Percentiles rank a stretch among this genome's conserved stretches.
phyloP scores from a whole-genome alignment of 2,113 vertebrate species.

The Butorides virescens region DNA sequence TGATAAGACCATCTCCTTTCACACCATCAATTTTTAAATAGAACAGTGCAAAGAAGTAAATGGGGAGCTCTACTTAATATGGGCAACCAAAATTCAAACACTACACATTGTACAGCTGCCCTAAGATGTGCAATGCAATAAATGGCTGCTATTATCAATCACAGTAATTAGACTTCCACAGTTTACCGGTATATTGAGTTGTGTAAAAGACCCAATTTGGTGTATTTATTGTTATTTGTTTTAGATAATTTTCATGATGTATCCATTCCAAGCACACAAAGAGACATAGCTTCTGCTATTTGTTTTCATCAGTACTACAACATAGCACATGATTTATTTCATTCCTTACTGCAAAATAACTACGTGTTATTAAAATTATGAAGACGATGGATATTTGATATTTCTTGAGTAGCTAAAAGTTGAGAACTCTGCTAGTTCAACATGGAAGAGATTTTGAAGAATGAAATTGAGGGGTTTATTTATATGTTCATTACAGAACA shows the following conservation, averaged over 20 bases:
- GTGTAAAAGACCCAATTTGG: not conserved
- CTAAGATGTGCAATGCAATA: not conserved
- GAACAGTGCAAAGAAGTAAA: not conserved
- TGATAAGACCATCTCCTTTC: not conserved
- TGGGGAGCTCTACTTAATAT: not conserved
- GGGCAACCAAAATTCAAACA: not conserved
- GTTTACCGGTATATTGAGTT: not conserved
- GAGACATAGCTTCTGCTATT: not conserved
- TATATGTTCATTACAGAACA: not conserved
- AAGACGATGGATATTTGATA: not conserved
- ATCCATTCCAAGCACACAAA: not conserved
- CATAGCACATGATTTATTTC: not conserved
- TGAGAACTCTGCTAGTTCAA: not conserved
- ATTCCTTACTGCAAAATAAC: not conserved
- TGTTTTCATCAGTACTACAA: not conserved
- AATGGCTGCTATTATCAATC: not conserved
- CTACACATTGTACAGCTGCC: not conserved
- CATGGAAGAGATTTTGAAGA: not conserved
- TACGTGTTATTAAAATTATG: not conserved
- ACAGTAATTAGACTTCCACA: not conserved
- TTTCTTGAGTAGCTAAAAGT: not conserved
- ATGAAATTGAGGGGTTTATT: not conserved
- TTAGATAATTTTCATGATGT: not conserved
- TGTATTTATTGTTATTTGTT: not conserved
- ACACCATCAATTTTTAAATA: slow-evolving; percentile 16